Conservation (phyloP, 2,113 vertebrate genomes). For the Gopherus evgoodei region DNA sequence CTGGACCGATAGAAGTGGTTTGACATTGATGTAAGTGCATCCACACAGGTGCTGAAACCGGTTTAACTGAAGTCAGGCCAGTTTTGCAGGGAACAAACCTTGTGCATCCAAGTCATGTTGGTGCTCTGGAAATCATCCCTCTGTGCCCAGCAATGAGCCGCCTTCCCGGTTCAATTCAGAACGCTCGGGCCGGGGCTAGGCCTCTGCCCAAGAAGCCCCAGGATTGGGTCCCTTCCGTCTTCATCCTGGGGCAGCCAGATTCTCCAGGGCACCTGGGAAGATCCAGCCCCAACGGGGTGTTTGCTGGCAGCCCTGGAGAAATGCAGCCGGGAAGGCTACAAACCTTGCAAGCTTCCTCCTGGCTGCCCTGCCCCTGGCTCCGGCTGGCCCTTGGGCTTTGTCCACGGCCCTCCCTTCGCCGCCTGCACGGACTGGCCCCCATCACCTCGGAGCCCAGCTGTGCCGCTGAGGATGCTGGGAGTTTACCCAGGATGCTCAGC, state of each 20-base stretch:
- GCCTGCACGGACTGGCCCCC: accelerated
- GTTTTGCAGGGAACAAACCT: no score
- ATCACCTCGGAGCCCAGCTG: background rate
- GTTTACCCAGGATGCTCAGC: background rate
- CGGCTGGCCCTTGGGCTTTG: background rate
- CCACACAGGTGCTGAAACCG: no score
- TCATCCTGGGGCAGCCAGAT: background rate
- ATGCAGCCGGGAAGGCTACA: background rate
- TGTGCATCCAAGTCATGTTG: background rate
- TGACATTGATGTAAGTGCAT: no score
- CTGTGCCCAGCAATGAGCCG: no score
- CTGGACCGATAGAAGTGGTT: no score
- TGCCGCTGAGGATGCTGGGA: background rate
- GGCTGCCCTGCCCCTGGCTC: no score
- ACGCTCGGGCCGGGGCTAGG: no score
- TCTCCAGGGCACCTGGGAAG: background rate
- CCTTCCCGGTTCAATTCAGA: no score
- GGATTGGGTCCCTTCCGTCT: no score
- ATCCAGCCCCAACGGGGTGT: background rate
- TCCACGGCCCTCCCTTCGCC: background rate
- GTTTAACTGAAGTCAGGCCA: no score
- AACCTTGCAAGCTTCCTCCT: no score
- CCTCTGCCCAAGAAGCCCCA: no score
- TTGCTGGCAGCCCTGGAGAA: background rate
- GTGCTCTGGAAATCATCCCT: background rate